A percentile compares a stretch with the other conserved stretches of the same genome.
These are phyloP conservation scores for Orthonychiurus folsomi DNA, from an alignment of 2,888 invertebrate genomes.

Conservation along the genomic window DNA sequence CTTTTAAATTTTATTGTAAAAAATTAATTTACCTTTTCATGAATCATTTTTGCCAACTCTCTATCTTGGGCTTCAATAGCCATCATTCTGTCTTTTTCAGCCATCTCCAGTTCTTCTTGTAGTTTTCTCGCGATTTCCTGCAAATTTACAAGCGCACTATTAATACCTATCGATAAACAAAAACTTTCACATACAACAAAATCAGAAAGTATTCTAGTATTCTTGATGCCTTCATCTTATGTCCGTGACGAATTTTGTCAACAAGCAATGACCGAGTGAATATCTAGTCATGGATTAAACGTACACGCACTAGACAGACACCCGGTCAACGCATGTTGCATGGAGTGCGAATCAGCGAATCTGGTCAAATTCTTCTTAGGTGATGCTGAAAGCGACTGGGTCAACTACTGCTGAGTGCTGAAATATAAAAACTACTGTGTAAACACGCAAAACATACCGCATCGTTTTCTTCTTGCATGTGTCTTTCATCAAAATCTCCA, in stretches of 20 bases:
- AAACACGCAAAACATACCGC: constrained; percentile 57
- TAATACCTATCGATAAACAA: neutral
- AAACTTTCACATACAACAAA: constrained; percentile 3
- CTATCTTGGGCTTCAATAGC: constrained; percentile 73
- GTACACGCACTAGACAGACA: constrained; percentile 44
- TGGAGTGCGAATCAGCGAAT: neutral
- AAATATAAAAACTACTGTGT: too few species aligned
- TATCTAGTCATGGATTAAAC: constrained; percentile 46
- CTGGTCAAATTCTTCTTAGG: neutral
- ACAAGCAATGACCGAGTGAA: constrained; percentile 45
- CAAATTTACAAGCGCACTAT: constrained; percentile 28
- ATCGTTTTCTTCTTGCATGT: constrained; percentile 63
- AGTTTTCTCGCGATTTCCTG: constrained; percentile 64
- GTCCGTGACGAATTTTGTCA: constrained; percentile 14
- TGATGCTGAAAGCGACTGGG: too few species aligned
- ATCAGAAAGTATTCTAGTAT: constrained; percentile 4
- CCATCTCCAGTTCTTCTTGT: constrained; percentile 57
- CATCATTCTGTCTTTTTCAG: constrained; percentile 55
- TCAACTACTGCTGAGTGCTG: too few species aligned
- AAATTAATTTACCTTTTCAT: constrained; percentile 50
- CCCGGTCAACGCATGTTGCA: constrained; percentile 40
- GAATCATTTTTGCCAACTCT: constrained; percentile 64
- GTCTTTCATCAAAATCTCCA: neutral
- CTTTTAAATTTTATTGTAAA: neutral
- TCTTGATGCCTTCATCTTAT: too few species aligned